Conservation (phyloP, 1,140 invertebrate species). For the Aphaenogaster floridana region DNA sequence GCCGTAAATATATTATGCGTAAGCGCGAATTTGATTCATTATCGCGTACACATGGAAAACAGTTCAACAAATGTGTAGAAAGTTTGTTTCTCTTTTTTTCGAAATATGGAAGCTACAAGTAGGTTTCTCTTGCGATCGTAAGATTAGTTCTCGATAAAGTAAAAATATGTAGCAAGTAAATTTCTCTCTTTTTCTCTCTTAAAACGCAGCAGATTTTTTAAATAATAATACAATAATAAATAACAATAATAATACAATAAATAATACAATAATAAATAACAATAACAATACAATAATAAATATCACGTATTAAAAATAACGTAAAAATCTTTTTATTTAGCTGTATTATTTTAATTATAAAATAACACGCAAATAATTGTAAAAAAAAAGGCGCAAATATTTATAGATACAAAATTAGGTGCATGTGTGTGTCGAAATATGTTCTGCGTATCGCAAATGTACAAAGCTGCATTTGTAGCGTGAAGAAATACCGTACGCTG, state of each 20-base stretch:
- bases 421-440: not conserved
- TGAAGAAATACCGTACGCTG: not conserved
- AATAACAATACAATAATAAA: not conserved
- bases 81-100: not conserved
- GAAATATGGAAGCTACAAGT: not conserved
- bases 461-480: not conserved
- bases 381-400: not conserved
- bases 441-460: not conserved
- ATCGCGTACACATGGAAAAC: not conserved
- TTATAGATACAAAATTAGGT: not conserved
- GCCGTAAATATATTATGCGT: constrained; percentile 30
- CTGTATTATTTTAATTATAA: not conserved
- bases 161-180: constrained; percentile 1
- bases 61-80: constrained; percentile 22
- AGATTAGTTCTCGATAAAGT: not conserved
- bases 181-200: not conserved
- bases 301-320: constrained; percentile 9
- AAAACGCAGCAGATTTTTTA: not conserved
- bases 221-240: not conserved
- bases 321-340: not conserved
- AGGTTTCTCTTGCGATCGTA: not conserved
- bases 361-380: not conserved
- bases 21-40: constrained; percentile 23
- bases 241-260: not conserved
- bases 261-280: not conserved